Base-by-base conservation (phyloP, 2,113 vertebrate genomes). In the Ranitomeya imitator region DNA sequence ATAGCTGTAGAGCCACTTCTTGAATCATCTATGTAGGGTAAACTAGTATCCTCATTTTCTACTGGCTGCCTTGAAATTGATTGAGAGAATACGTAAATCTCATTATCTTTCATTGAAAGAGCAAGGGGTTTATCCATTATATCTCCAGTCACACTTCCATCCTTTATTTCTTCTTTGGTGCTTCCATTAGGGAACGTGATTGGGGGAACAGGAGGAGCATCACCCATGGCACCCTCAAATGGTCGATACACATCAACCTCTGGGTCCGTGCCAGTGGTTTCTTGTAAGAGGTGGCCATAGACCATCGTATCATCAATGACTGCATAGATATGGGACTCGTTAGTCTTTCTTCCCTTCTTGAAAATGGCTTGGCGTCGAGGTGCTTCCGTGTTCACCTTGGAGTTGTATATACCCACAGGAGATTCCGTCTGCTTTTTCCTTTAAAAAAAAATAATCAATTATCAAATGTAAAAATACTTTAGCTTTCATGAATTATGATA, bases 221-320 rank as follows among this genome's bases (percentile, higher is more conserved):
- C 94, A 11, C 92, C 93, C 77, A 90, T 69, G 3, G 91, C 89
- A 0, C 96, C 97, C 19, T 95, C 93, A 91, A 93, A 97, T 89
- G 94, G 95, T 90, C 51, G 92, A 90, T 92, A 96, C 14, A 93
- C 92, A 37, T 93, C 96, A 86, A 74, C 92, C 45, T 91, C 95
- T 21, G 93, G 91, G 0, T 90, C 92, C 78, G 10, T 87, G n/a
- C 93, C 92, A 1, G 89, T 86, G 8, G 90, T 89, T 9, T 92
- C 92, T 85, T 94, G 91, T 67, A 97, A 93, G 85, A 97, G 93
- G 88, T 97, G 95, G 6, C 95, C 93, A 4, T 98, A 99, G 9
- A 96, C 93, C 94, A 96, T 93, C 9, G 92, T 92, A 8, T 99
- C 97, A 0, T 99, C 97, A 15, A 99, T 98, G 87, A 96, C 95